Evolutionary conservation across 2,113 vertebrate genomes (phyloP).

Genomic region (Furnarius figulus): DNA sequence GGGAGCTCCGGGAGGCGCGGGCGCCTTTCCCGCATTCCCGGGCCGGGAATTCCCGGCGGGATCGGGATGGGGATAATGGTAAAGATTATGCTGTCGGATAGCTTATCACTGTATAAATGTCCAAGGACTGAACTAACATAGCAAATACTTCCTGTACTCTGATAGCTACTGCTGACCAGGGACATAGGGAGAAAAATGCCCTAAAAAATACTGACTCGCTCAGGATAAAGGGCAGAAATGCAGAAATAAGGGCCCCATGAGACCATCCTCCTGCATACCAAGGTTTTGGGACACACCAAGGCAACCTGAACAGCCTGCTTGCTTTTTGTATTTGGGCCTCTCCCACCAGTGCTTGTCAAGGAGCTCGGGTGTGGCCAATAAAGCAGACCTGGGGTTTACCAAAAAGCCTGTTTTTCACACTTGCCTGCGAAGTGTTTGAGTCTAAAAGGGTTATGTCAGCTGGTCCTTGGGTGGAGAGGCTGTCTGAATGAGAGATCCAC

Average conservation of each 20-base stretch:
- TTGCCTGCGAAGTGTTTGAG: not conserved
- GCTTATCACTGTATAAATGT: not conserved
- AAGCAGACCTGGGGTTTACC: not conserved
- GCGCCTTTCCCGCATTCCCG: fast-evolving
- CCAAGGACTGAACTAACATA: not conserved
- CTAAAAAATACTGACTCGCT: not conserved
- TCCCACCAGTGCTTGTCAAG: not conserved
- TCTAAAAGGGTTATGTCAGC: not conserved
- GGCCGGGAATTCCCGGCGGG: fast-evolving
- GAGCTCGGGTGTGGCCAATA: not conserved
- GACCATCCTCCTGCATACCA: not conserved
- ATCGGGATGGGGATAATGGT: fast-evolving
- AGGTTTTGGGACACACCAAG: not conserved
- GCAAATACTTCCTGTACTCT: not conserved
- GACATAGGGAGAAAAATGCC: not conserved
- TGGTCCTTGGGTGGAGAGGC: not conserved
- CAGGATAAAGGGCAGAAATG: not conserved
- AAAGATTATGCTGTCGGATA: fast-evolving
- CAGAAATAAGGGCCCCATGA: too few relatives aligned
- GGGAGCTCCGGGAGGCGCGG: fast-evolving
- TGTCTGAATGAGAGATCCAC: fast-evolving
- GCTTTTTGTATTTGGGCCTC: not conserved
- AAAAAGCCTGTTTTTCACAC: not conserved
- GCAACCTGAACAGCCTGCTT: not conserved
- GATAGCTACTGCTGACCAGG: not conserved